Evolutionary conservation across 2,888 invertebrate species (phyloP), one percentile per base, ranked within the genome.

Genomic region (Epirrhoe alternata): DNA sequence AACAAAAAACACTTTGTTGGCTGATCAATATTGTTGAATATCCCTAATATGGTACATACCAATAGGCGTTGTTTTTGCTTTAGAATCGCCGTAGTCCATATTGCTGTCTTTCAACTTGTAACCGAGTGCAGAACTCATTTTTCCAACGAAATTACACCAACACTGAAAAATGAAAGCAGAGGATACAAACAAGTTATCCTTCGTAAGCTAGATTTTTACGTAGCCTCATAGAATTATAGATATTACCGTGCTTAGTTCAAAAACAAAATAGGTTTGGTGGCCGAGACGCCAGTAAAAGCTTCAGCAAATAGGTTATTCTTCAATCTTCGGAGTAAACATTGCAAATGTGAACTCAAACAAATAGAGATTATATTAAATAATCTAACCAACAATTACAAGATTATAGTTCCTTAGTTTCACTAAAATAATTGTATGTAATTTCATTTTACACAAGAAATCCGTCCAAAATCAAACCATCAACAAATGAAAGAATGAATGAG

Each of bases 51-150:
- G 24, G 38, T 42, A 81, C 86, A 60, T 81, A 92, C 92, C 92
- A 68, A 92, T 84, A 49, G 92, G 92, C 33, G 92, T 92, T 50
- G 87, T 79, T 79, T 87, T 92, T 17, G 84, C 69, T 81, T 90
- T 90, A 73, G 72, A 86, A 70, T 92, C 92, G 71, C 77, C 75
- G 66, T 77, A 75, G 31, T 88, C 88, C 63, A 77, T 74, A 12
- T 64, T 82, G 78, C 80, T 83, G 63, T 92, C 91, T 77, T 90
- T 92, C 77, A 84, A 82, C 82, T 87, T 90, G 72, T 85, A 86
- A 55, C 77, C 82, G 78, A 85, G 86, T 68, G 73, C 86, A 73
- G 82, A 84, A 85, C 85, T 90, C 90, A 90, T 90, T 62, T 30
- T 61, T 68, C 12, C 53, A 7, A 50, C 57, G 47, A n/a, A 52